Evolutionary conservation across 2,888 invertebrate species (phyloP), one percentile per base, ranked within the genome.

Genomic region (Strigamia maritima): DNA sequence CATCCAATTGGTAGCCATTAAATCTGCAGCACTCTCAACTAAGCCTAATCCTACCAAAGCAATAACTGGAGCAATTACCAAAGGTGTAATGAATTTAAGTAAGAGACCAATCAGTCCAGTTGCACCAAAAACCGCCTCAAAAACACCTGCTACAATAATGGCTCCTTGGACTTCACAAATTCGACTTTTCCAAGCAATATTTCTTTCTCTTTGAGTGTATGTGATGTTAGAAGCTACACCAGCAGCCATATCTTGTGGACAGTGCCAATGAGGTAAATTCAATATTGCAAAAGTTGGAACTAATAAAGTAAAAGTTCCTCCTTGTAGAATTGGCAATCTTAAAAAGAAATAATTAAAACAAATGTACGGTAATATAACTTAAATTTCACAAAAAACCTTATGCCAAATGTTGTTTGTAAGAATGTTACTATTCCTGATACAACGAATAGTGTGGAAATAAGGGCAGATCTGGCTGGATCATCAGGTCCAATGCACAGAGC

Each of bases 1-100:
- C 16, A 92, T 93, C 94, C 94, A 95, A 82, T 94, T 92, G 83
- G 91, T 90, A 0, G 93, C 90, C 0, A 94, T 93, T n/a, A 93
- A 92, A 0, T 89, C 88, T 0, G 93, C 91, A 0, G 94, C 94
- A 85, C 93, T 92, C 84, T 92, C 91, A 84, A 94, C 93, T 54
- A 95, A 87, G 0, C 94, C 93, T n/a, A 95, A 86, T 0, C 95
- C 95, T 80, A 95, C 93, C 79, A 95, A 87, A 0, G 93, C 90
- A 10, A 95, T 93, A 0, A 94, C 94, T 0, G 94, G 94, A 0
- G 91, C 92, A 78, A 95, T 93, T 0, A 94, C 93, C 80, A 95
- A 86, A 0, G 95, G 95, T 0, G 94, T 94, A 78, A 95, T 92
- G 84, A 89, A 92, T 75, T 89, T 90, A 1, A 95, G 86, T 78